A percentile compares a stretch with the other conserved stretches of the same genome.
phyloP scores from a whole-genome alignment of 2,888 invertebrate species.

The Chrysodeixis includens region DNA sequence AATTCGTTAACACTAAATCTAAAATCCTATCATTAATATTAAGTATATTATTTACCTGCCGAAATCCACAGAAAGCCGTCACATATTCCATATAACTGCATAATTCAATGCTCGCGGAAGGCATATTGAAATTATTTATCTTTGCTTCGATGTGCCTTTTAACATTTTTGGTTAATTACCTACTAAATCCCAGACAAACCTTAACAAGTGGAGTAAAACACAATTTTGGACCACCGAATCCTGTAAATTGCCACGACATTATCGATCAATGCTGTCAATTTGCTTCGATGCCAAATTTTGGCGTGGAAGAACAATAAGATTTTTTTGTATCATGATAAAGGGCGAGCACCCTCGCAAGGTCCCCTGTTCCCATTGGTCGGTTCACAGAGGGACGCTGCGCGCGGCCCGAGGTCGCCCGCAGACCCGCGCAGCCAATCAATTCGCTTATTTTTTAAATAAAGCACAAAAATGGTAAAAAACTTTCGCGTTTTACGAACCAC shows the following conservation, averaged over 20 bases:
- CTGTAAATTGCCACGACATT: constrained; percentile 27
- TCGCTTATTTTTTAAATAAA: constrained; percentile 88
- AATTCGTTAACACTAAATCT: no score
- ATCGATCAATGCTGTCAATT: constrained; percentile 45
- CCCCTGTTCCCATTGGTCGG: constrained; percentile 75
- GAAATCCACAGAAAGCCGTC: no score
- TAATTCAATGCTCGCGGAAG: no score
- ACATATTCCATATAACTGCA: no score
- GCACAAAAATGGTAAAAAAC: constrained; percentile 85
- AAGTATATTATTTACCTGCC: no score
- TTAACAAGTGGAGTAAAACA: background rate
- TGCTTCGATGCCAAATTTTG: constrained; percentile 51
- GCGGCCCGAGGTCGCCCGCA: constrained; percentile 63
- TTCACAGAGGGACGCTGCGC: constrained; percentile 73
- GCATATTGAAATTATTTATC: no score
- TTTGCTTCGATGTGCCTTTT: no score
- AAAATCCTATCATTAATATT: no score
- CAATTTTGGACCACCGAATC: background rate
- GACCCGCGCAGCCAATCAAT: constrained; percentile 87
- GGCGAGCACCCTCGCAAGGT: constrained; percentile 81
- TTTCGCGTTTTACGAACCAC: constrained; percentile 68
- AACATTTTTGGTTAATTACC: no score
- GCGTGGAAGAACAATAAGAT: constrained; percentile 48
- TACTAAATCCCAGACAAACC: no score
- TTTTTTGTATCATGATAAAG: constrained; percentile 70